phyloP scores from a whole-genome alignment of 2,797 vertebrate genomes.

The Cynopterus sphinx region DNA sequence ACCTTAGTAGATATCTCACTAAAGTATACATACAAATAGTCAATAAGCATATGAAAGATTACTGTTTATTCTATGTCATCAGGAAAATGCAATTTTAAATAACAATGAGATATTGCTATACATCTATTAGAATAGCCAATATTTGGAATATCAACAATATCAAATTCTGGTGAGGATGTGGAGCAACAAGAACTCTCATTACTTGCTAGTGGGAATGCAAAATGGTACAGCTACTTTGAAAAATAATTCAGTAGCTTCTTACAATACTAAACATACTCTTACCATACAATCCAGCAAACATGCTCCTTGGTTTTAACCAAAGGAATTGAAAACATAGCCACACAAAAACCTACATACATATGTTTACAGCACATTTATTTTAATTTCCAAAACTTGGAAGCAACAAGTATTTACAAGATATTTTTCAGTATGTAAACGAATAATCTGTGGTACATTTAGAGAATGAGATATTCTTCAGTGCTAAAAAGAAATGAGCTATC shows the following conservation, averaged over 20 bases:
- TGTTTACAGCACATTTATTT: neutral
- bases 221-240: neutral
- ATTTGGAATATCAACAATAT: neutral
- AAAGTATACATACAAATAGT: neutral
- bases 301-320: neutral
- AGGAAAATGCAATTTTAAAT: neutral
- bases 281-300: neutral
- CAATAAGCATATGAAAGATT: neutral
- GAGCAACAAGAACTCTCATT: neutral
- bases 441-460: neutral
- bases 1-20: neutral
- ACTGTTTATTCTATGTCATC: no score
- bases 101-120: neutral
- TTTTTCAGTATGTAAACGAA: neutral
- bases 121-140: neutral
- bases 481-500: neutral
- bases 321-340: neutral
- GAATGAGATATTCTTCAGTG: neutral
- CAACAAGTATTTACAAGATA: neutral
- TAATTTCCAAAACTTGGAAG: neutral
- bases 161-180: neutral
- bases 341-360: neutral
- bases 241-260: neutral
- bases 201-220: neutral
- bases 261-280: neutral